Evolutionary conservation across 2,113 vertebrate species (phyloP).

Genomic region (Chascanopsetta lugubris): DNA sequence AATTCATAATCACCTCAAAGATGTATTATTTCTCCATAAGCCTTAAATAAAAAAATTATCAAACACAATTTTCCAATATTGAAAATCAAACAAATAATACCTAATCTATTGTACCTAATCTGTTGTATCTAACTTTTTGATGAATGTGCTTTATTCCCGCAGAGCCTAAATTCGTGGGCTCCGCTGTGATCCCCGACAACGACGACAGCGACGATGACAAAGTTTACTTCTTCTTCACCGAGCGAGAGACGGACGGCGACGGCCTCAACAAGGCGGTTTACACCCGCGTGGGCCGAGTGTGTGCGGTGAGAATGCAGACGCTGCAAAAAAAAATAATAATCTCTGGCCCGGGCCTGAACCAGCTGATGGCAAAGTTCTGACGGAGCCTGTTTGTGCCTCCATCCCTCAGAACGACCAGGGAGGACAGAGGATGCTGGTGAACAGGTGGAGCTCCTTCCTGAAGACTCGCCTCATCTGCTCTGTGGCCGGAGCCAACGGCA

Average conservation of each 20-base stretch:
- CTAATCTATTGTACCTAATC: too few species aligned
- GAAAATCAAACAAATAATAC: too few species aligned
- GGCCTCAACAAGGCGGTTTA: conserved; percentile 85
- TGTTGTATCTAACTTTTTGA: background rate
- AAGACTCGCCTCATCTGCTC: conserved; percentile 94
- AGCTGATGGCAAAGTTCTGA: background rate
- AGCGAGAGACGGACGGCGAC: conserved; percentile 87
- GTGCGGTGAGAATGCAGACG: conserved; percentile 83
- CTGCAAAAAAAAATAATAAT: background rate
- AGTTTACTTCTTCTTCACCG: conserved; percentile 97
- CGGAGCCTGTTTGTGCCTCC: conserved; percentile 4
- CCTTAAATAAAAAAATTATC: too few species aligned
- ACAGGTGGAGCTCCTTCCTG: conserved; percentile 95
- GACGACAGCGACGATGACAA: conserved; percentile 95
- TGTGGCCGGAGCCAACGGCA: conserved; percentile 91
- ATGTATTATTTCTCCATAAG: too few species aligned
- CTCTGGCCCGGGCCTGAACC: background rate
- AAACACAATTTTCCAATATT: too few species aligned
- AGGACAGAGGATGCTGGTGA: conserved; percentile 93
- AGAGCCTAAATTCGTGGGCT: conserved; percentile 95
- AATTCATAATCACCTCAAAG: too few species aligned
- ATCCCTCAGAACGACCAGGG: conserved; percentile 90
- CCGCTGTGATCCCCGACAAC: conserved; percentile 92
- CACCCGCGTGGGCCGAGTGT: conserved; percentile 88
- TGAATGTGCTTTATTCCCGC: conserved; percentile 19